Conservation (phyloP, 2,888 invertebrate species). For the Lomographa bimaculata region DNA sequence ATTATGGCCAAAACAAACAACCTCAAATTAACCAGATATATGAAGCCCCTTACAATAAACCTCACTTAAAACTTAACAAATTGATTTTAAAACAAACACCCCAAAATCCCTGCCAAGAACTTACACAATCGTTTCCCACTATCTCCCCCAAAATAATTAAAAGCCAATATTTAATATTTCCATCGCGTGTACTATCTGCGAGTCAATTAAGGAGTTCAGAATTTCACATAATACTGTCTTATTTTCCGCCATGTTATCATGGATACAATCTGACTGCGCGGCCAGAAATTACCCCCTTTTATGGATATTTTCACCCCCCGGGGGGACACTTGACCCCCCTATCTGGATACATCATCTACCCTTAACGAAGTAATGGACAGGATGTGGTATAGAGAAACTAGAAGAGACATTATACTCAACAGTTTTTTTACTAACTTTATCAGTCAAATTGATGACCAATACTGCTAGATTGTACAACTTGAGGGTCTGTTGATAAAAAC, state of each 20-base stretch:
- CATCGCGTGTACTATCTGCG: slow-evolving; percentile 65
- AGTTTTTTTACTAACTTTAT: too few species aligned
- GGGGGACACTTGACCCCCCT: slow-evolving; percentile 81
- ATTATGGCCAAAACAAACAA: too few species aligned
- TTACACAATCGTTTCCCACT: slow-evolving; percentile 44
- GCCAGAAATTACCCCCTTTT: slow-evolving; percentile 78
- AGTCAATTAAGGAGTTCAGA: slow-evolving; percentile 78
- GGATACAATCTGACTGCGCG: slow-evolving; percentile 77
- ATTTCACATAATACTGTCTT: slow-evolving; percentile 79
- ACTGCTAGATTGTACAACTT: too few species aligned
- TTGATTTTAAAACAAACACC: slow-evolving; percentile 17
- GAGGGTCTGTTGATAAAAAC: too few species aligned
- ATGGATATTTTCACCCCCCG: slow-evolving; percentile 77
- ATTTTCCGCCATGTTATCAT: slow-evolving; percentile 72
- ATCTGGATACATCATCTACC: slow-evolving; percentile 82
- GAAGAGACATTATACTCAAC: slow-evolving; percentile 51
- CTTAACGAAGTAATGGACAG: slow-evolving; percentile 74
- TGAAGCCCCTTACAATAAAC: too few species aligned
- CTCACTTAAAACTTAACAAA: too few species aligned
- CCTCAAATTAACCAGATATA: too few species aligned
- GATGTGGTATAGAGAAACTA: slow-evolving; percentile 36
- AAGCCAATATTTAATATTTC: slow-evolving; percentile 65
- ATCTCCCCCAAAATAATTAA: slow-evolving; percentile 62
- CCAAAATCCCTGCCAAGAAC: slow-evolving; percentile 18
- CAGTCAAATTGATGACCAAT: too few species aligned